These are phyloP conservation scores for Alouatta palliata DNA, from an alignment of 2,113 vertebrate species.

Conservation along the genomic window DNA sequence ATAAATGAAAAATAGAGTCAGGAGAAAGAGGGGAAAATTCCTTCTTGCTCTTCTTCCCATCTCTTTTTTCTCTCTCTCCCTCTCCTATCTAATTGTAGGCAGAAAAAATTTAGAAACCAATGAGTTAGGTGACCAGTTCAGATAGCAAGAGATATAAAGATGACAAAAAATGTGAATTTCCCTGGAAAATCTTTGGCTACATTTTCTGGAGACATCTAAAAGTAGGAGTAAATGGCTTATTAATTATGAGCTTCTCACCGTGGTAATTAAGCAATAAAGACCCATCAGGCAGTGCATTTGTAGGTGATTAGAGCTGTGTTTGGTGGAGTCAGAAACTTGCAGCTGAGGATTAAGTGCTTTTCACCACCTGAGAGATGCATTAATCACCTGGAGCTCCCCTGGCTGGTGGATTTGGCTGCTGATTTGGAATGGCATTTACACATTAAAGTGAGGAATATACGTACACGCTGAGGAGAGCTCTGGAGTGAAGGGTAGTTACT, in stretches of 20 bases:
- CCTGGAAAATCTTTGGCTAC: constrained; percentile 56
- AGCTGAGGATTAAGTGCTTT: constrained; percentile 81
- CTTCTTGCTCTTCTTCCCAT: background rate
- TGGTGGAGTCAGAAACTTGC: constrained; percentile 62
- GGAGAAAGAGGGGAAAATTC: too few species aligned
- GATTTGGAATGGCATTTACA: constrained; percentile 24
- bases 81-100: background rate
- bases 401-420: constrained; percentile 66
- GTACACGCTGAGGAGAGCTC: background rate
- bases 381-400: constrained; percentile 73
- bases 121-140: background rate
- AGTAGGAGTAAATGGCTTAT: constrained; percentile 80
- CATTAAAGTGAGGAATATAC: constrained; percentile 41
- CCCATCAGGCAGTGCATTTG: constrained; percentile 79
- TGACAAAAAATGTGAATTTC: constrained; percentile 63
- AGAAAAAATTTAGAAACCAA: background rate
- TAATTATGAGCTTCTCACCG: constrained; percentile 83
- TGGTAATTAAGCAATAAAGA: constrained; percentile 85
- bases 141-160: background rate
- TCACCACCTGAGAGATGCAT: constrained; percentile 80
- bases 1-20: background rate
- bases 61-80: background rate
- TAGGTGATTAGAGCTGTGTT: constrained; percentile 74
- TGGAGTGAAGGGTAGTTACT: background rate
- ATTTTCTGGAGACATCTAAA: constrained; percentile 75